A percentile compares a stretch with the other conserved stretches of the same genome.
These are phyloP conservation scores for Molanna angustata DNA, from an alignment of 2,888 invertebrate species.

Conservation along the genomic window DNA sequence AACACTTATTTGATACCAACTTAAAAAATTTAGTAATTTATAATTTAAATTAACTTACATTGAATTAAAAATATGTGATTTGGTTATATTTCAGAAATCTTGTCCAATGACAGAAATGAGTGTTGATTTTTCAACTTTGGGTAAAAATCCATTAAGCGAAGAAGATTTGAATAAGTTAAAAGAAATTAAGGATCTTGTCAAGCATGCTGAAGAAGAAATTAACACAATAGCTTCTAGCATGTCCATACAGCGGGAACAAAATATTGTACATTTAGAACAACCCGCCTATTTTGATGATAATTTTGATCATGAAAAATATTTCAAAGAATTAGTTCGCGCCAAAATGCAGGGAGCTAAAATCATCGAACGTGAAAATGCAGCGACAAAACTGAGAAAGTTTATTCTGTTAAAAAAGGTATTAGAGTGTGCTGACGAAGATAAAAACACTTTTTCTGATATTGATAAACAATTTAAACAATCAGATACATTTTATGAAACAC, in stretches of 20 bases:
- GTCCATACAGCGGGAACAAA: slow-evolving; percentile 43
- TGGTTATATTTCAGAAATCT: slow-evolving; percentile 20
- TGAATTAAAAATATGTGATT: no score
- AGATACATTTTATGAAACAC: neutral
- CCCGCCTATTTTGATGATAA: slow-evolving; percentile 50
- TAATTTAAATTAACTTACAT: no score
- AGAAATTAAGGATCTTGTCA: slow-evolving; percentile 51
- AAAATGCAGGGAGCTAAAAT: slow-evolving; percentile 45
- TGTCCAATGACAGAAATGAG: slow-evolving; percentile 10
- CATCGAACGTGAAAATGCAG: slow-evolving; percentile 14
- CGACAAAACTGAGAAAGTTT: slow-evolving; percentile 14
- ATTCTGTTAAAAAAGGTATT: slow-evolving; percentile 15
- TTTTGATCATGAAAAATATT: slow-evolving; percentile 51
- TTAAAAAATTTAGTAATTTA: no score
- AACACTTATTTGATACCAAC: no score
- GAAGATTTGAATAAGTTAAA: slow-evolving; percentile 45
- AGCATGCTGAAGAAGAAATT: slow-evolving; percentile 51
- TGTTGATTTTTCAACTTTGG: slow-evolving; percentile 43
- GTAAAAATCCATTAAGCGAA: slow-evolving; percentile 48
- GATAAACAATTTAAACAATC: no score
- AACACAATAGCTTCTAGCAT: slow-evolving; percentile 49
- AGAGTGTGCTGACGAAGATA: slow-evolving; percentile 4
- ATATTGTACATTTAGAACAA: slow-evolving; percentile 40
- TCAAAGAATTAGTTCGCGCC: slow-evolving; percentile 52
- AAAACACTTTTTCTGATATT: slow-evolving; percentile 4